Evolutionary conservation across 2,113 vertebrate genomes (phyloP), one percentile per base, ranked within the genome.

Genomic region (Beaufortia kweichowensis): DNA sequence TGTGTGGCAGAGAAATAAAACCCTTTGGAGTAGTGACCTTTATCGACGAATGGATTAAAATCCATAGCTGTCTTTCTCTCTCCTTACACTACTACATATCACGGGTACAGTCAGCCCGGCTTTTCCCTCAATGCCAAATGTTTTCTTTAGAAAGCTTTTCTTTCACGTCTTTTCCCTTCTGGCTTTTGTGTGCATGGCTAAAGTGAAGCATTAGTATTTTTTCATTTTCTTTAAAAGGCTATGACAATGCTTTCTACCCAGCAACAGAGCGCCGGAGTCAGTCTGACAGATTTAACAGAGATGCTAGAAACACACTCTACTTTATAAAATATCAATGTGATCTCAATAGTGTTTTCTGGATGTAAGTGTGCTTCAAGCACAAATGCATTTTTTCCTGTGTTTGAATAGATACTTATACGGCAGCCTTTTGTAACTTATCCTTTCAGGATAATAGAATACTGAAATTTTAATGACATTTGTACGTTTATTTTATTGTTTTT

Each of bases 11-110:
- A 91, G 88, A 86, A 87, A 92, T 84, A 91, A 93, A 94, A 87
- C 79, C 92, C 85, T 93, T 90, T 93, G 84, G 83, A 90, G 76
- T 87, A 79, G 70, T 89, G 88, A 92, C 82, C 86, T 92, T 94
- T 94, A 92, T 90, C 86, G 89, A 91, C 88, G 85, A 87, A 84
- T 75, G 87, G 91, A 92, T 92, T 91, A 91, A 92, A 92, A 92
- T 91, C 90, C 88, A 90, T 92, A 89, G 89, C 84, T 23, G 43
- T 64, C 67, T 59, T 73, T 79, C 78, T 80, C 35, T 14, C 23
- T 39, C 76, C 75, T 83, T 79, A 81, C 78, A 64, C 81, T 81
- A 88, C 86, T 87, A 88, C 87, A 89, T 87, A 89, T 89, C 86
- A 87, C 85, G 88, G 87, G 90, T 91, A 91, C 87, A 91, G 87